Base-by-base conservation (phyloP, 2,113 vertebrate genomes). In the Takifugu flavidus region DNA sequence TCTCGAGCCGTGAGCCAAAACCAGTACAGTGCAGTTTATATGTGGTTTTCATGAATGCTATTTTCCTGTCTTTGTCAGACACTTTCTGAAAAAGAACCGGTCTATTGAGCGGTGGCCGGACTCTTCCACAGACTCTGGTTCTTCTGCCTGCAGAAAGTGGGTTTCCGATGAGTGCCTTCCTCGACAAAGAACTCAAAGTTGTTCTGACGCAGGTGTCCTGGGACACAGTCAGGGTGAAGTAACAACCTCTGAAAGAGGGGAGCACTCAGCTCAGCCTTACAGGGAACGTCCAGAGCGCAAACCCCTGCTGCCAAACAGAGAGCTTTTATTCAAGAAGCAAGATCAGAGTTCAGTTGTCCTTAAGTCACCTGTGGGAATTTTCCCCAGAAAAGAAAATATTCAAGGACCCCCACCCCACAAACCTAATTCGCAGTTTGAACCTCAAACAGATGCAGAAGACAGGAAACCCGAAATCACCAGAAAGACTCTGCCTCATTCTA, bases 91-190 rank as follows among this genome's bases (percentile, higher is more conserved):
- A n/a, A 47, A n/a, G 45, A 47, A 15, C 45, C 13, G 45, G n/a
- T 47, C 45, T n/a, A 47, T 5, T 6, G 45, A 47, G 45, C 13
- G 45, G 15, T 15, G 13, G 45, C n/a, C 39, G 93, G 89, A 77
- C 6, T 39, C 34, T 10, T 86, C 89, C 45, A 83, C 84, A 54
- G 87, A 88, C 1, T 47, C 45, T 6, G 4, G 45, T 47, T 14
- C 34, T 39, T 39, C 77, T 84, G 76, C 67, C 89, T 88, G 85
- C 66, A 79, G 81, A 57, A 90, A 86, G 59, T 85, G 85, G 79
- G 65, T 87, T 56, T 90, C 91, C 4, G 86, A 91, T 73, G 91
- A 93, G 60, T 78, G 71, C 70, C 74, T 93, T 70, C 77, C 82
- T 45, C 79, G 86, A 51, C 56, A 77, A 84, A 83, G 87, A 80